Conservation (phyloP, 2,888 invertebrate species). For the Cylloceria caligata region DNA sequence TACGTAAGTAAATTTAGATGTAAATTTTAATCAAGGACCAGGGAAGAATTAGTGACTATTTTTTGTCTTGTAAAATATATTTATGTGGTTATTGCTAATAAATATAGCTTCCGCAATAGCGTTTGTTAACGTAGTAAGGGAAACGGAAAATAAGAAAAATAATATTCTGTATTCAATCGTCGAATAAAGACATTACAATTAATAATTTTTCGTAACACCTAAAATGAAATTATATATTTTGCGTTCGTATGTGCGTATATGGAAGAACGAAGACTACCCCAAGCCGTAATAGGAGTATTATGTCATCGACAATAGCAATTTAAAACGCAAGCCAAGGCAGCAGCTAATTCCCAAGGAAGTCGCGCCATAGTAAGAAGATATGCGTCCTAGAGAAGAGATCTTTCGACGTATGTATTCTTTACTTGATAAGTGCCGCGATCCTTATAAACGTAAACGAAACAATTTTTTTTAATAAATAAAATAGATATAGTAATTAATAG, state of each 20-base stretch:
- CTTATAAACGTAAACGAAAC: constrained; percentile 53
- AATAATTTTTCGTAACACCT: constrained; percentile 53
- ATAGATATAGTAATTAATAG: constrained; percentile 60
- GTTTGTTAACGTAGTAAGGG: constrained; percentile 30
- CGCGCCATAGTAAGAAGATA: constrained; percentile 33
- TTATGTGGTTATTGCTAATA: constrained; percentile 19
- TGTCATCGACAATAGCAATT: constrained; percentile 63
- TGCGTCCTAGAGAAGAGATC: constrained; percentile 31
- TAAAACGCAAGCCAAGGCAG: constrained; percentile 31
- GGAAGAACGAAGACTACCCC: constrained; percentile 71
- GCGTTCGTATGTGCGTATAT: constrained; percentile 55
- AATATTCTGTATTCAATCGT: constrained; percentile 19
- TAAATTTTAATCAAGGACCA: constrained; percentile 5
- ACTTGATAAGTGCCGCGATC: constrained; percentile 49
- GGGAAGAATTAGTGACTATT: constrained; percentile 6
- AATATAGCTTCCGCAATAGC: constrained; percentile 19
- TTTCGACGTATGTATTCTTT: constrained; percentile 56
- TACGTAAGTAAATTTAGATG: constrained; percentile 18
- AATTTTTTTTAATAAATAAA: constrained; percentile 30
- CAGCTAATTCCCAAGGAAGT: constrained; percentile 22
- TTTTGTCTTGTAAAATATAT: constrained; percentile 24
- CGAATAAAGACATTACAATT: constrained; percentile 31
- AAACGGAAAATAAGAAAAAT: constrained; percentile 9
- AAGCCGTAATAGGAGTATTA: constrained; percentile 64
- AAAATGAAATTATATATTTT: constrained; percentile 49